Conservation (phyloP, 1,140 invertebrate genomes). For the Diachasmimorpha longicaudata region DNA sequence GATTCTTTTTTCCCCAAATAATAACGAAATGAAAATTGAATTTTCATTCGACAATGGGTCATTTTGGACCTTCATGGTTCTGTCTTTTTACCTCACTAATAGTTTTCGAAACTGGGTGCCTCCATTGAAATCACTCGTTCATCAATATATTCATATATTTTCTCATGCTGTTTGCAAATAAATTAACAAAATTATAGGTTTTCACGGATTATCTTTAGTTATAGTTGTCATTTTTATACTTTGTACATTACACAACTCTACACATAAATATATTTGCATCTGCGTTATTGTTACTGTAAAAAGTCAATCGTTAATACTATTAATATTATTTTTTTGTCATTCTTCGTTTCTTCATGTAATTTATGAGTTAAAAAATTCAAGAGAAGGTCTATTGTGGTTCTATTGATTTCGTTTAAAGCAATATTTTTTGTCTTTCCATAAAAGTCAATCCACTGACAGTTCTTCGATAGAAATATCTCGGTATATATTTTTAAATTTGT, state of each 20-base stretch:
- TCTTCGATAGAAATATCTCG: too few relatives aligned
- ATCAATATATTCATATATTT: background rate
- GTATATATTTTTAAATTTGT: too few relatives aligned
- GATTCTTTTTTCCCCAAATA: background rate
- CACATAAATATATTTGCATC: conserved; percentile 18
- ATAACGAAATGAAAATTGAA: background rate
- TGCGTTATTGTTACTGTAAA: conserved; percentile 1
- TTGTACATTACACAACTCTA: conserved; percentile 15
- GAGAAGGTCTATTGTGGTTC: too few relatives aligned
- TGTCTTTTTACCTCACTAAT: background rate
- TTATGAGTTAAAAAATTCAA: too few relatives aligned
- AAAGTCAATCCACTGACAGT: too few relatives aligned
- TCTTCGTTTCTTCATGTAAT: background rate
- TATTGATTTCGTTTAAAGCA: too few relatives aligned
- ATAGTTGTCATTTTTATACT: conserved; percentile 15
- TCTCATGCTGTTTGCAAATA: background rate
- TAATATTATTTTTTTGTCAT: background rate
- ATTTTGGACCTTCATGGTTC: background rate
- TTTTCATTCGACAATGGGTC: background rate
- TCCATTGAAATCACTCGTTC: background rate
- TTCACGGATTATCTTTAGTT: background rate
- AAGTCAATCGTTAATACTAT: background rate
- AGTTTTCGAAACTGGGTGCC: background rate
- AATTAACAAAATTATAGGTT: conserved; percentile 10
- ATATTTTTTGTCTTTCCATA: too few relatives aligned